Evolutionary conservation across 2,888 invertebrate genomes (phyloP), one percentile per base, ranked within the genome.

Genomic region (Loripinus fragilis): DNA sequence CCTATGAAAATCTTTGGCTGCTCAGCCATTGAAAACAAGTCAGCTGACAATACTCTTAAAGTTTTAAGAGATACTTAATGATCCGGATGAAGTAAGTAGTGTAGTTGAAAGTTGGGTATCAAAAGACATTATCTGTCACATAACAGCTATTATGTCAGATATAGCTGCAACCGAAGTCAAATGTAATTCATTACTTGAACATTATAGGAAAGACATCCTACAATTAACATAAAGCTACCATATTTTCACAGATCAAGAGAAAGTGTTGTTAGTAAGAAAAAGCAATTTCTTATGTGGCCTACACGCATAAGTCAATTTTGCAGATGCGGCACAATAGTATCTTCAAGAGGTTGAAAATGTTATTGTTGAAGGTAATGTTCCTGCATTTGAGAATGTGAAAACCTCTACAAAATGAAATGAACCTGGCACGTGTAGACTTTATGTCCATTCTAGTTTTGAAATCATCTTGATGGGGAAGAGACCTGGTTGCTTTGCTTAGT

Each of bases 11-110:
- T 5, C 73, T 81, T 17, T 77, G 74, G 69, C 71, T 81, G 20
- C 65, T 83, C 45, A 76, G 80, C 17, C 50, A 81, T 83, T 17
- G 74, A 75, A 75, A 71, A 75, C 35, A 75, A 79, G 66, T 75
- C 75, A 1, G 25, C 72, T 2, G 30, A 69, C 15, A 45, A 70
- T 45, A 81, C 81, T 81, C 2, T 52, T 71, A 33, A 71, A 71
- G 23, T 74, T 81, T 35, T 74, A 71, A 50, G 74, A 81, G 50
- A 71, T 77, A 52, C 45, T 77, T 10, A 23, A 20, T 28, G 75
- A 76, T 55, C 10, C 74, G 66, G 77, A 81, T 48, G 64, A 64
- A n/a, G 38, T 70, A 70, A 41, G 72, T 23, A 68, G 42, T 25
- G 25, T 25, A 23, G 67, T 60, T 50, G 64, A 69, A 55, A 52